Evolutionary conservation across 2,888 invertebrate genomes (phyloP).

Genomic region (Ectemnius cavifrons): DNA sequence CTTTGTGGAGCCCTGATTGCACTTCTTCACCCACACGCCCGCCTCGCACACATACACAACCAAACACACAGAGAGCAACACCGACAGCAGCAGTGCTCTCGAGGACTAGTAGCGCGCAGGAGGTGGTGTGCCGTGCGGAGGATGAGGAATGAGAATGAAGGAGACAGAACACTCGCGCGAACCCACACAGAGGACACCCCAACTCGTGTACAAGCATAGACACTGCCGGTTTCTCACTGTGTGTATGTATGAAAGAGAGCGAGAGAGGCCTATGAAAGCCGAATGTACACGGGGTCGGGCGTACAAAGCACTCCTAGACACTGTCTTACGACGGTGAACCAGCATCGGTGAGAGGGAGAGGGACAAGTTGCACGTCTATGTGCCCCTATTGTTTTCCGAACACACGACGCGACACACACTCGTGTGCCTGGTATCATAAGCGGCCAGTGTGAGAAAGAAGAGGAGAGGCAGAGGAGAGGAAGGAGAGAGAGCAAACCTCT

Average conservation of each 20-base stretch:
- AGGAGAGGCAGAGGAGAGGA: too few relatives aligned
- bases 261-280: background rate
- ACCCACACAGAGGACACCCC: background rate
- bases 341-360: slow-evolving; percentile 6
- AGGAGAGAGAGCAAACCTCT: too few relatives aligned
- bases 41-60: slow-evolving; percentile 2
- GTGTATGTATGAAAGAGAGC: background rate
- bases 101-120: background rate
- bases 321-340: slow-evolving; percentile 42
- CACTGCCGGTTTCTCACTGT: background rate
- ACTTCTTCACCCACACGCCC: slow-evolving; percentile 50
- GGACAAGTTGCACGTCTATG: background rate
- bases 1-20: slow-evolving; percentile 68
- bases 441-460: too few relatives aligned
- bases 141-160: slow-evolving; percentile 2
- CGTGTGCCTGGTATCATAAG: slow-evolving; percentile 19
- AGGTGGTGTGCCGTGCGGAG: background rate
- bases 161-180: background rate
- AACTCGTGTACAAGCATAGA: slow-evolving; percentile 4
- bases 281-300: background rate
- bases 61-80: background rate
- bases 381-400: slow-evolving; percentile 55
- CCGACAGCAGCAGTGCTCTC: too few relatives aligned
- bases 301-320: slow-evolving; percentile 14
- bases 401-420: slow-evolving; percentile 27